Evolutionary conservation across 2,888 invertebrate genomes (phyloP).

Genomic region (Polymixis flavicincta): DNA sequence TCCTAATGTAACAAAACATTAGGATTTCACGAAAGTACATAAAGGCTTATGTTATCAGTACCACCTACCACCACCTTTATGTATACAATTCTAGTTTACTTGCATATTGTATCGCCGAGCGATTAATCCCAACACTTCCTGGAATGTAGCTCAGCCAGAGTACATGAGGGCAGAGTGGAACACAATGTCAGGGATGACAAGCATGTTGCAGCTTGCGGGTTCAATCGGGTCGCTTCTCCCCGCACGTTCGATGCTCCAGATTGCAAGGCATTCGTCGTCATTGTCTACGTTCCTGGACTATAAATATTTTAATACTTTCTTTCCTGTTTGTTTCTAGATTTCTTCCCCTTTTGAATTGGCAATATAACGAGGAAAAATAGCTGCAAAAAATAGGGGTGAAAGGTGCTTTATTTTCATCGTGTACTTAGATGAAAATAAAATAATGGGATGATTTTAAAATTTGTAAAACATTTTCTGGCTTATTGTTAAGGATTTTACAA

Average conservation of each 20-base stretch:
- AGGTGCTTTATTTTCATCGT: background rate
- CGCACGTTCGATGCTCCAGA: slow-evolving; percentile 71
- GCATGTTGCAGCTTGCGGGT: slow-evolving; percentile 69
- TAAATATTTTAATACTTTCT: slow-evolving; percentile 57
- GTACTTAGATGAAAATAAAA: slow-evolving; percentile 1
- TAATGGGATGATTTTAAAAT: slow-evolving; percentile 18
- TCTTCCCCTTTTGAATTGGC: slow-evolving; percentile 10
- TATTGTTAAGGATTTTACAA: slow-evolving; percentile 8
- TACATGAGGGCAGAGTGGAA: slow-evolving; percentile 60
- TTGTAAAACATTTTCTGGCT: slow-evolving; percentile 4
- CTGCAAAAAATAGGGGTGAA: background rate
- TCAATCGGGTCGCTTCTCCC: slow-evolving; percentile 69
- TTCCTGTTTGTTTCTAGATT: slow-evolving; percentile 26
- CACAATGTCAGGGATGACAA: slow-evolving; percentile 71
- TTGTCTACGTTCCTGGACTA: slow-evolving; percentile 57
- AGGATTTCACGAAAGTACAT: slow-evolving; percentile 3
- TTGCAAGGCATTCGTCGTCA: slow-evolving; percentile 66
- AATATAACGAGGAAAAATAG: background rate
- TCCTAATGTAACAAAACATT: too few relatives aligned
- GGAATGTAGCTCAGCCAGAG: slow-evolving; percentile 56
- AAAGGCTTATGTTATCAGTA: background rate
- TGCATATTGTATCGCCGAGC: slow-evolving; percentile 53
- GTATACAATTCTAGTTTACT: slow-evolving; percentile 30
- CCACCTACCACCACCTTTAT: background rate
- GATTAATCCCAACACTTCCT: slow-evolving; percentile 57